These are phyloP conservation scores for Phymorhynchus buccinoides DNA, from an alignment of 1,140 invertebrate genomes.

Conservation along the genomic window DNA sequence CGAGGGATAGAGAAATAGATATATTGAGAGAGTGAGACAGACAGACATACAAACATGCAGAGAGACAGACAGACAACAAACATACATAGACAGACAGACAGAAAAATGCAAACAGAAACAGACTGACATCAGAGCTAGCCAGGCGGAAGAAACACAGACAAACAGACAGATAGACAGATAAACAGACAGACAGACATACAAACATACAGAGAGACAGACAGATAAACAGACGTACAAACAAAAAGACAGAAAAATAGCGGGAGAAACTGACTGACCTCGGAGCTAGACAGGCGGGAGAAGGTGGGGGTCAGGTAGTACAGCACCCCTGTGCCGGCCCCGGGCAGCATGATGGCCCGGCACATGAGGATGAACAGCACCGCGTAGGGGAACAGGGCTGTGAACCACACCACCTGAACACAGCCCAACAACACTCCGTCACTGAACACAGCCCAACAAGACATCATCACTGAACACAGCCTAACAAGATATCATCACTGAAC, in stretches of 20 bases:
- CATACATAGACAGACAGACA: constrained; percentile 2
- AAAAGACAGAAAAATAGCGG: background rate
- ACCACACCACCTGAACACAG: constrained; percentile 89
- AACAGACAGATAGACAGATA: background rate
- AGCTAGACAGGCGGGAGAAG: constrained; percentile 78
- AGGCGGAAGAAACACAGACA: background rate
- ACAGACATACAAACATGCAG: background rate
- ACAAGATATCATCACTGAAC: too few species aligned
- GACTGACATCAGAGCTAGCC: background rate
- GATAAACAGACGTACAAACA: background rate
- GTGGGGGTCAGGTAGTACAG: constrained; percentile 93
- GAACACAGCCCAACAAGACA: too few species aligned
- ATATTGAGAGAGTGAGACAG: background rate
- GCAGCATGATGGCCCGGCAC: constrained; percentile 93
- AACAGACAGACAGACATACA: background rate
- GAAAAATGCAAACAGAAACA: constrained; percentile 2
- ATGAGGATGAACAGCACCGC: constrained; percentile 93
- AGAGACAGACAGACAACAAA: constrained; percentile 15
- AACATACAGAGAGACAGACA: background rate
- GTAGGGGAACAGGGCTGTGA: constrained; percentile 98
- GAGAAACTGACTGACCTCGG: constrained; percentile 56
- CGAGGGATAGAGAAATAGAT: background rate
- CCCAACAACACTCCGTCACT: background rate
- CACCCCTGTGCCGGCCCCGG: constrained; percentile 93
- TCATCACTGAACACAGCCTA: too few species aligned